Percentiles rank a stretch among this genome's conserved stretches.
Conservation (phyloP, 2,888 invertebrate species). For the Pristionchus japonicus region DNA sequence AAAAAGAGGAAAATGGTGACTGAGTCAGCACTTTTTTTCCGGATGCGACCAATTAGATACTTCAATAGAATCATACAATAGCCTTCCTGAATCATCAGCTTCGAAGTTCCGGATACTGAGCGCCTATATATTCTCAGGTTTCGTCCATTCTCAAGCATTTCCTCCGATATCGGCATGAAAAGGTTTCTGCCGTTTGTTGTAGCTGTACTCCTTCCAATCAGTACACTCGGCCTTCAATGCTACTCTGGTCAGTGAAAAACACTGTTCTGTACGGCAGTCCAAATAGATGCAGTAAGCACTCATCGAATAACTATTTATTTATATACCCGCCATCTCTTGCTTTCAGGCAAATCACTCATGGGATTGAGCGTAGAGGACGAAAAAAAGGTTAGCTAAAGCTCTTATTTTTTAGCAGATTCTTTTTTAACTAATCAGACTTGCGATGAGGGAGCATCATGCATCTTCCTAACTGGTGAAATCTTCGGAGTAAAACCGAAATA, state of each 20-base stretch:
- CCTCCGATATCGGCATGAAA: not conserved
- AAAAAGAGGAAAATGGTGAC: slow-evolving; percentile 48
- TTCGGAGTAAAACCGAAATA: not conserved
- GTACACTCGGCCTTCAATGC: not conserved
- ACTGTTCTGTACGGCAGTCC: too few relatives aligned
- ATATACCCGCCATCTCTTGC: too few relatives aligned
- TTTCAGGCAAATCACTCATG: too few relatives aligned
- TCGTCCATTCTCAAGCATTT: not conserved
- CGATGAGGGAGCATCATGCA: not conserved
- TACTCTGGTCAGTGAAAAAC: not conserved
- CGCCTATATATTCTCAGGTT: not conserved
- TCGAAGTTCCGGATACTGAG: not conserved
- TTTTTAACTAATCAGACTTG: too few relatives aligned
- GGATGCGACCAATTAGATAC: not conserved
- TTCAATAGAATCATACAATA: not conserved
- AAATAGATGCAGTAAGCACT: not conserved
- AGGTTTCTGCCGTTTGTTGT: not conserved
- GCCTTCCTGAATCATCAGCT: not conserved
- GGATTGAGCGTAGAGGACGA: too few relatives aligned
- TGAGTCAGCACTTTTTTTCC: not conserved
- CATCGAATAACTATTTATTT: too few relatives aligned
- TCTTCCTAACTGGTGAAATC: not conserved
- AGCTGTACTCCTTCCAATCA: not conserved
- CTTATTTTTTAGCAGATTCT: too few relatives aligned
- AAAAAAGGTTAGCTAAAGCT: too few relatives aligned